phyloP scores from a whole-genome alignment of 2,888 invertebrate species.

The Andrena chrysosceles region DNA sequence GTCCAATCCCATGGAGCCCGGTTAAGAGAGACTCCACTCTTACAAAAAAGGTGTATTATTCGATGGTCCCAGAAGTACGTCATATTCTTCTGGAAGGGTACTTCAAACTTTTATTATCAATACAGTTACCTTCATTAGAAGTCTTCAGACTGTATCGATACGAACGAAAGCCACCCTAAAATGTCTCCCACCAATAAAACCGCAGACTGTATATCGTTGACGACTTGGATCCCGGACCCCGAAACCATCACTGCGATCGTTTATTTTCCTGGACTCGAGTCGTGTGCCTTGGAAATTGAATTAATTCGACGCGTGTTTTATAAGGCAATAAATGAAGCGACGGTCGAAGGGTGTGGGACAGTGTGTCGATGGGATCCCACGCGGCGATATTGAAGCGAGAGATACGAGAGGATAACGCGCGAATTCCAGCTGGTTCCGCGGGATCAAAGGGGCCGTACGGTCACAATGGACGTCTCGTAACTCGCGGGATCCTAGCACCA shows the following conservation, averaged over 20 bases:
- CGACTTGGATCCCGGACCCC: neutral
- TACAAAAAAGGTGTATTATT: too few relatives aligned
- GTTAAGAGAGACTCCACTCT: too few relatives aligned
- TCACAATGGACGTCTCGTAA: conserved; percentile 63
- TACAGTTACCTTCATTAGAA: too few relatives aligned
- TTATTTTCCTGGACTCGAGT: too few relatives aligned
- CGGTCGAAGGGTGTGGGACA: conserved; percentile 2
- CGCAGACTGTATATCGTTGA: neutral
- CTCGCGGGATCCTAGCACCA: conserved; percentile 63
- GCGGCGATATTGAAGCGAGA: conserved; percentile 32
- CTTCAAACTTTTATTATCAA: too few relatives aligned
- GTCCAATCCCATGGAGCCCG: too few relatives aligned
- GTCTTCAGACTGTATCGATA: too few relatives aligned
- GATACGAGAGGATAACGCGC: conserved; percentile 36
- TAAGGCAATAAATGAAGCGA: conserved; percentile 19
- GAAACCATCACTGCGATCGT: neutral
- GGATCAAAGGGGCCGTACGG: conserved; percentile 62
- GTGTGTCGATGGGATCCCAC: conserved; percentile 24
- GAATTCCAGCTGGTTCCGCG: conserved; percentile 49
- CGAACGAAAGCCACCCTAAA: too few relatives aligned
- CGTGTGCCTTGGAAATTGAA: conserved; percentile 25
- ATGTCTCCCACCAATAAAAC: neutral
- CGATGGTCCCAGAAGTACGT: too few relatives aligned
- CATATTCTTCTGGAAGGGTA: too few relatives aligned
- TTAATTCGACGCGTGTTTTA: conserved; percentile 25